Evolutionary conservation across 37 sponge, comb jelly and placozoan genomes (phyloP), one percentile per base, ranked within the genome.

Genomic region (Eunapius fragilis): DNA sequence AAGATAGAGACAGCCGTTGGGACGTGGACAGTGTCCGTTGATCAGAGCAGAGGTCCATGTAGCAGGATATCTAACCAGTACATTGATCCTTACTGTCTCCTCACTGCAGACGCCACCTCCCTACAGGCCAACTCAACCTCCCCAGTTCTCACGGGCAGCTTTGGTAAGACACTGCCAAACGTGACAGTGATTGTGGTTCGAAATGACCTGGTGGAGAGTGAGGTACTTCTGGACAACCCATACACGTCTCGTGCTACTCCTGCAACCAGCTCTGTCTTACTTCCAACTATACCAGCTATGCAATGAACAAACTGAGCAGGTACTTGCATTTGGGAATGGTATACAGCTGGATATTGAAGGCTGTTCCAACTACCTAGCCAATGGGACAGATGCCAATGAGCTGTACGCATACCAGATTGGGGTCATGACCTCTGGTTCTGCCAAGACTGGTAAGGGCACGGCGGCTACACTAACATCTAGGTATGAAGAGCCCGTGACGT

Each of bases 351-450:
- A 31, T 26, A 78, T 97, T 0, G 87, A 79, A 37, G 90, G 95
- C 13, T 97, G 97, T 89, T 87, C 89, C 6, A 93, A 97, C 49
- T 38, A 92, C 6, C 69, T 97, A 74, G 68, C 76, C 19, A 86
- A 92, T 76, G 91, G 93, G 38, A 67, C 50, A 22, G 75, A 94
- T 74, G 95, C 95, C 7, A 74, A 87, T 69, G 68, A 80, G 19
- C 71, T 87, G 30, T 91, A 96, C 68, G 67, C 32, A 23, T 69
- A 80, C n/a, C 76, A 84, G 22, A 84, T 91, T 13, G 19, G 32
- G 7, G 11, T 48, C n/a, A 80, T 84, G 70, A 30, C 23, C 68
- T 67, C 23, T 22, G 35, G n/a, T 25, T 17, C 67, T 19, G 31
- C 11, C n/a, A n/a, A n/a, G n/a, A n/a, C n/a, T 2, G 9, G 14